Evolutionary conservation across 1,140 invertebrate genomes (phyloP).

Genomic region (Adelges cooleyi): DNA sequence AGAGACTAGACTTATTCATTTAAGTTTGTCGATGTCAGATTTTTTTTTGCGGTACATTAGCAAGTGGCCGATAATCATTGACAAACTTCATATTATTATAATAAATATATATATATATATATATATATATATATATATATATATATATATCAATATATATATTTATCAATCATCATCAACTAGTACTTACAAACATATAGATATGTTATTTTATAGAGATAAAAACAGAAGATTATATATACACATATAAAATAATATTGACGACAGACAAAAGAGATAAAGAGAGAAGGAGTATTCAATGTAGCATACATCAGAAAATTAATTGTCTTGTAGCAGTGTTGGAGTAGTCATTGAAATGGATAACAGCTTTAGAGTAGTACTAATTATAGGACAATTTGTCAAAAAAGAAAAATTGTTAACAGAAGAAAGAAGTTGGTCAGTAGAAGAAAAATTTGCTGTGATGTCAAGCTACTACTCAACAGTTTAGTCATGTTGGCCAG

Average conservation of each 20-base stretch:
- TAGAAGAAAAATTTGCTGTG: not conserved
- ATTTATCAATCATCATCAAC: no score
- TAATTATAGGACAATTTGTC: not conserved
- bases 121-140: not conserved
- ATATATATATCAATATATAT: not conserved
- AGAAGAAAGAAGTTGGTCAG: not conserved
- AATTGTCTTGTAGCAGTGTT: not conserved
- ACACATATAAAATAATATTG: no score
- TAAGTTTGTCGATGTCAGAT: no score
- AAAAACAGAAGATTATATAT: no score
- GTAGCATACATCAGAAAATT: not conserved
- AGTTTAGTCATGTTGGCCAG: constrained; percentile 62
- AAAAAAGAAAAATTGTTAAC: not conserved
- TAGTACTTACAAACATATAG: constrained; percentile 11
- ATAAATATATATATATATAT: constrained; percentile 4
- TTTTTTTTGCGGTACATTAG: not conserved
- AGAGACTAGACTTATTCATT: constrained; percentile 20
- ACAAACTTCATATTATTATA: not conserved
- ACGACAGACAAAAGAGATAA: not conserved
- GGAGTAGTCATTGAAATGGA: constrained; percentile 1
- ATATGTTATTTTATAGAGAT: constrained; percentile 1
- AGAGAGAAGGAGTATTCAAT: not conserved
- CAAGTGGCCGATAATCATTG: not conserved
- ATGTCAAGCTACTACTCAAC: constrained; percentile 9
- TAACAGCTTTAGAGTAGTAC: not conserved